Evolutionary conservation across 2,797 vertebrate genomes (phyloP).

Genomic region (Falco columbarius): DNA sequence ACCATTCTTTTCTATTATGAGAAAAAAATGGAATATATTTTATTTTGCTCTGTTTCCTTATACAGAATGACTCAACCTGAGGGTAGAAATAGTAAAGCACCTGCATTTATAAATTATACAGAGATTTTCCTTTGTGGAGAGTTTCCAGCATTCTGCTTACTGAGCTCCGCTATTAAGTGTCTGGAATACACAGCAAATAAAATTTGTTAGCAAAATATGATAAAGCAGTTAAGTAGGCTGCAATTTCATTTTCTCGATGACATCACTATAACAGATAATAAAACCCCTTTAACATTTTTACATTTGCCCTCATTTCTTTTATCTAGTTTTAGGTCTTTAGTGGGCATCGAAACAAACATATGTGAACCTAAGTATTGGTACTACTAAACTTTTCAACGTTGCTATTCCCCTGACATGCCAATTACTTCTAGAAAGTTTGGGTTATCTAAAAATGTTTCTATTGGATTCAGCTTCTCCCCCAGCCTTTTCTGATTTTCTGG

Average conservation of each 20-base stretch:
- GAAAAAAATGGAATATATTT: neutral
- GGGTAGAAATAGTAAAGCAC: neutral
- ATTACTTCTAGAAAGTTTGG: conserved; percentile 42
- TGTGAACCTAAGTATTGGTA: neutral
- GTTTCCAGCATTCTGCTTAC: neutral
- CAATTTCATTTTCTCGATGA: neutral
- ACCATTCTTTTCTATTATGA: neutral
- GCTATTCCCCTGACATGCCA: conserved; percentile 7
- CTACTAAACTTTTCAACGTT: neutral
- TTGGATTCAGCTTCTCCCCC: conserved; percentile 67
- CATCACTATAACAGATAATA: neutral
- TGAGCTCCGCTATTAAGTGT: neutral
- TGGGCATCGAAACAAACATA: neutral
- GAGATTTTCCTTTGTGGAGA: neutral
- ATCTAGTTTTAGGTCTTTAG: conserved; percentile 4
- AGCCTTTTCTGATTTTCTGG: conserved; percentile 61
- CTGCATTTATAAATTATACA: neutral
- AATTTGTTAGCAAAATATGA: conserved; percentile 7
- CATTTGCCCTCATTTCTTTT: neutral
- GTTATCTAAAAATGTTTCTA: conserved; percentile 55
- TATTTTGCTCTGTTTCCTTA: neutral
- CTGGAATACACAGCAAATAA: neutral
- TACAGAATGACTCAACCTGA: neutral
- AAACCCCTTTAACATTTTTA: neutral
- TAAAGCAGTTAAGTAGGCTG: conserved; percentile 1